Percentiles rank a stretch among this genome's conserved stretches.
These are phyloP conservation scores for Nematostella vectensis DNA, from an alignment of 92 coral and sea anemone species.

Conservation along the genomic window DNA sequence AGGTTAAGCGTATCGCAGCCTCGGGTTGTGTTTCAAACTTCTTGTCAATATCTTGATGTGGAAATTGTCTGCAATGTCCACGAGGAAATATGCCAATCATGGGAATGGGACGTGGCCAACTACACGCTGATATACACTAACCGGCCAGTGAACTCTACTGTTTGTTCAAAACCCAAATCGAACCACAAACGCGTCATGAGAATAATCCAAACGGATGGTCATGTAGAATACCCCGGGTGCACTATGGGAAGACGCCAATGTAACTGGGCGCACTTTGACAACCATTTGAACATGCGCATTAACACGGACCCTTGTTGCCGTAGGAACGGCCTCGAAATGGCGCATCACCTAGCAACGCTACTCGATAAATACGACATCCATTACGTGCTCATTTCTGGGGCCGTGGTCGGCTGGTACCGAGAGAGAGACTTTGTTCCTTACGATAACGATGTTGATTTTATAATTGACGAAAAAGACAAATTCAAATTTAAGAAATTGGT, in stretches of 20 bases:
- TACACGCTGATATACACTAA: background rate
- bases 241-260: background rate
- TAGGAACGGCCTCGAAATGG: background rate
- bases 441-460: conserved; percentile 10
- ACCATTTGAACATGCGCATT: conserved; percentile 1
- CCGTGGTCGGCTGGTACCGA: conserved; percentile 21
- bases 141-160: background rate
- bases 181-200: background rate
- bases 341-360: background rate
- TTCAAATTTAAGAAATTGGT: background rate
- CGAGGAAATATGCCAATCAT: background rate
- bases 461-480: background rate
- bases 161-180: background rate
- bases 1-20: background rate
- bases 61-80: background rate
- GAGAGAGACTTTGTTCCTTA: conserved; percentile 11
- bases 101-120: conserved; percentile 3
- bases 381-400: conserved; percentile 4
- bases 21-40: background rate
- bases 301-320: conserved; percentile 21
- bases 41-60: background rate
- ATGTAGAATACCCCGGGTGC: conserved; percentile 14
- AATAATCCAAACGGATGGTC: background rate
- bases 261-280: conserved; percentile 4
- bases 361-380: background rate